Conservation (phyloP, 2,797 vertebrate genomes). For the Cryptoprocta ferox region DNA sequence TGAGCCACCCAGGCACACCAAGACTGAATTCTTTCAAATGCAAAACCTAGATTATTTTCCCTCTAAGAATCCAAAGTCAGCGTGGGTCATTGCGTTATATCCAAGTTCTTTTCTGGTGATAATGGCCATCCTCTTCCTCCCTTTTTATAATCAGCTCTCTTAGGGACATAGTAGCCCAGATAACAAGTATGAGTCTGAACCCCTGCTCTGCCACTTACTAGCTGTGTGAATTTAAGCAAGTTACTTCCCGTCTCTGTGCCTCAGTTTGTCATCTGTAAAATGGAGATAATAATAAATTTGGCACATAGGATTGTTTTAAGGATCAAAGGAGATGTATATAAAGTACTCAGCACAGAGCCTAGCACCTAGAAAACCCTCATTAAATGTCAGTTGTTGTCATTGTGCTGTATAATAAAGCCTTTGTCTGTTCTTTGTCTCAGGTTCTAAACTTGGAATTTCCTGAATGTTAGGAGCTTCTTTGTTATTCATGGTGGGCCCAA, state of each 20-base stretch:
- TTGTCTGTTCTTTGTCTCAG: neutral
- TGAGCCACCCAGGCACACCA: neutral
- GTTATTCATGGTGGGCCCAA: neutral
- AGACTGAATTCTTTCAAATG: neutral
- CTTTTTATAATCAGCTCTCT: neutral
- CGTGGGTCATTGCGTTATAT: neutral
- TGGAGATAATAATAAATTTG: neutral
- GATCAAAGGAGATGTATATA: neutral
- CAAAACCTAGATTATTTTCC: neutral
- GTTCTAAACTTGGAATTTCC: neutral
- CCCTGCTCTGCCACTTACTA: neutral
- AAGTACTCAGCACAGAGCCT: neutral
- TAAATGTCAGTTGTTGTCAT: neutral
- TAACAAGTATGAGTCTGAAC: neutral
- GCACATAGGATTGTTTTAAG: neutral
- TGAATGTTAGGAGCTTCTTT: neutral
- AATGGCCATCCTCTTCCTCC: neutral
- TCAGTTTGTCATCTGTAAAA: neutral
- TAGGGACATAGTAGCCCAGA: neutral
- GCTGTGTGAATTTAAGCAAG: neutral
- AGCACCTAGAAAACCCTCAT: neutral
- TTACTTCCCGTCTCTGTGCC: neutral
- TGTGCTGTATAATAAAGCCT: neutral
- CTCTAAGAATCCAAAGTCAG: neutral
- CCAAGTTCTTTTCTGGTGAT: neutral